Evolutionary conservation across 2,113 vertebrate genomes (phyloP).

Genomic region (Xerus inauris): DNA sequence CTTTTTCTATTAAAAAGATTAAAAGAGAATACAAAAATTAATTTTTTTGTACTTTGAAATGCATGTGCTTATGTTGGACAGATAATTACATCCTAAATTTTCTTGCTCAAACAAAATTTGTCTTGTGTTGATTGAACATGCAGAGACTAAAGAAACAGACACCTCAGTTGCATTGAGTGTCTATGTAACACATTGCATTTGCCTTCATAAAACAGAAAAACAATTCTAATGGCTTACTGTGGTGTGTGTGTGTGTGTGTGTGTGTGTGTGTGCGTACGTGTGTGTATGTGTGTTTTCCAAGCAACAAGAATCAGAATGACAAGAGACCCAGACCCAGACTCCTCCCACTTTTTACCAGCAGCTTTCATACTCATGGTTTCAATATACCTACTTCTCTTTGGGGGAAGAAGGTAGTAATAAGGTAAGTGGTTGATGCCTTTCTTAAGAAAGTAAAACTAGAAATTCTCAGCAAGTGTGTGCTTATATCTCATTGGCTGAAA

Average conservation of each 20-base stretch:
- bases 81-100: background rate
- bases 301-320: background rate
- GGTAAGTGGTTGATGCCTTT: background rate
- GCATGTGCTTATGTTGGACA: background rate
- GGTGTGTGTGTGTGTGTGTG: background rate
- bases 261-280: too few relatives aligned
- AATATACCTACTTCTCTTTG: background rate
- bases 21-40: background rate
- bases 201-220: background rate
- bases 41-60: background rate
- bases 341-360: rapidly evolving
- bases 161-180: background rate
- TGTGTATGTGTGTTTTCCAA: background rate
- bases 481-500: background rate
- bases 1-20: background rate
- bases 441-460: background rate
- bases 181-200: slow-evolving; percentile 6
- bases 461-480: background rate
- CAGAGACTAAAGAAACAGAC: background rate
- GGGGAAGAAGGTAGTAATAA: background rate
- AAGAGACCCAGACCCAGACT: rapidly evolving
- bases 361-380: background rate
- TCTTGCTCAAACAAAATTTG: slow-evolving; percentile 51
- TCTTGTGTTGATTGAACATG: background rate
- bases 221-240: background rate